Conservation (phyloP, 1,140 invertebrate genomes). For the Lordiphosa stackelbergi region DNA sequence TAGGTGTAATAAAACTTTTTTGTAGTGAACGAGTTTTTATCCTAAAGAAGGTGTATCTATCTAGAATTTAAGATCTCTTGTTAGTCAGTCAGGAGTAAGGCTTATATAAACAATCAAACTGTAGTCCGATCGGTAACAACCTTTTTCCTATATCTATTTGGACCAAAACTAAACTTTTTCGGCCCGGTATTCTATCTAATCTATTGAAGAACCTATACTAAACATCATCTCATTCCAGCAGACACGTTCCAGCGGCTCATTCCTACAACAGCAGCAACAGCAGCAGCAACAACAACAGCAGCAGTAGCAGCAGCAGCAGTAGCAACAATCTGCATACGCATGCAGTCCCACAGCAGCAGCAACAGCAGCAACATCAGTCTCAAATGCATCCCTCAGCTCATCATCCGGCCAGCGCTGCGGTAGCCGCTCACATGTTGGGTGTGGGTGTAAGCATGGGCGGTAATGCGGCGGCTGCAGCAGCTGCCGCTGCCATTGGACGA, state of each 20-base stretch:
- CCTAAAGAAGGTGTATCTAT: too few relatives aligned
- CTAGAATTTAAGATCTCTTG: too few relatives aligned
- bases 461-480: slow-evolving; percentile 26
- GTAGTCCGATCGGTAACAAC: too few relatives aligned
- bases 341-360: slow-evolving; percentile 18
- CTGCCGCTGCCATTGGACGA: slow-evolving; percentile 52
- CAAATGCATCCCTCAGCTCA: slow-evolving; percentile 25
- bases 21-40: too few relatives aligned
- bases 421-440: slow-evolving; percentile 50
- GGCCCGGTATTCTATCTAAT: too few relatives aligned
- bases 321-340: slow-evolving; percentile 32
- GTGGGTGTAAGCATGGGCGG: slow-evolving; percentile 28
- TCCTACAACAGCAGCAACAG: slow-evolving; percentile 39
- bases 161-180: too few relatives aligned
- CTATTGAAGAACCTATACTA: too few relatives aligned
- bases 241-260: slow-evolving; percentile 41
- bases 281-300: slow-evolving; percentile 28
- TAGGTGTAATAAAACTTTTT: too few relatives aligned
- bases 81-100: too few relatives aligned
- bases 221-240: slow-evolving; percentile 6
- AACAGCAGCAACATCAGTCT: slow-evolving; percentile 37
- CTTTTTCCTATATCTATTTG: too few relatives aligned
- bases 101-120: too few relatives aligned
- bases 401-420: slow-evolving; percentile 45
- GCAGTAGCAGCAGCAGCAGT: slow-evolving; percentile 24